These are phyloP conservation scores for Trilocha varians DNA, from an alignment of 2,888 invertebrate genomes.

Conservation along the genomic window DNA sequence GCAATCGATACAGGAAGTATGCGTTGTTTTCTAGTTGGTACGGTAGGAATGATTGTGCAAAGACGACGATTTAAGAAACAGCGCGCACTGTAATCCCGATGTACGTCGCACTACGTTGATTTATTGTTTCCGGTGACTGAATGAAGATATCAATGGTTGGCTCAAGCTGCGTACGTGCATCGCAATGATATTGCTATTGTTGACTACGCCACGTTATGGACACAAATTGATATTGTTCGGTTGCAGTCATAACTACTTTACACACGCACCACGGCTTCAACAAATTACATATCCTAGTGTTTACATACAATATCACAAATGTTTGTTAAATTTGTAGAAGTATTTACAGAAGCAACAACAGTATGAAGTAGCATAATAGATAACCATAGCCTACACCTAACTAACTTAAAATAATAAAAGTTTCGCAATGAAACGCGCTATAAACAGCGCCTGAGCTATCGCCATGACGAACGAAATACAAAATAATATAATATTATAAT, in stretches of 20 bases:
- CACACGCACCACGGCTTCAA: no score
- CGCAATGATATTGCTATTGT: conserved; percentile 34
- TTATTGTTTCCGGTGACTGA: conserved; percentile 61
- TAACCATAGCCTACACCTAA: no score
- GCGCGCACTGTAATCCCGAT: conserved; percentile 24
- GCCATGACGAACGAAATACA: no score
- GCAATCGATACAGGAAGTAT: neutral
- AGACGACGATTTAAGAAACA: neutral
- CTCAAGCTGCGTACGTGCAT: conserved; percentile 37
- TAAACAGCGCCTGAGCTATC: no score
- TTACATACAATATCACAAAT: no score
- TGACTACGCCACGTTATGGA: conserved; percentile 36
- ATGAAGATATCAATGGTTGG: conserved; percentile 59
- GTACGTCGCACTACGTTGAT: conserved; percentile 48
- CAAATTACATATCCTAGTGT: no score
- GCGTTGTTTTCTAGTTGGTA: conserved; percentile 12
- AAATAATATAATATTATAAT: no score
- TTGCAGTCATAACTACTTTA: neutral
- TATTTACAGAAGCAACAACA: no score
- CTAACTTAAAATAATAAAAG: no score
- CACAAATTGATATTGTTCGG: neutral
- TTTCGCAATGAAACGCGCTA: no score
- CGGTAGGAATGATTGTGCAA: conserved; percentile 10
- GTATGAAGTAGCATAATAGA: no score
- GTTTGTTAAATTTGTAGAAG: no score